Conservation (phyloP, 2,113 vertebrate species). For the Prinia subflava region DNA sequence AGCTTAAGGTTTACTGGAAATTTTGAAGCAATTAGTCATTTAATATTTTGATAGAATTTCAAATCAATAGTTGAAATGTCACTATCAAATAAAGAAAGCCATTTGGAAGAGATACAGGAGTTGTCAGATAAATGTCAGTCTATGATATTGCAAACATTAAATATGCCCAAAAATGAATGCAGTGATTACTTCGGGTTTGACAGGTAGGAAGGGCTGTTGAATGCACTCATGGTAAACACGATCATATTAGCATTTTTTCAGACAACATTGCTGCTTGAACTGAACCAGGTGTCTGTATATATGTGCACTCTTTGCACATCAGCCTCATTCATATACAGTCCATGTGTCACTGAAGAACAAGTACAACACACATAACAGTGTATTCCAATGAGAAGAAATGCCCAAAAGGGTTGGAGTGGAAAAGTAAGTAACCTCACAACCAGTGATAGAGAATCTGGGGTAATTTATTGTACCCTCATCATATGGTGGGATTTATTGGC, state of each 20-base stretch:
- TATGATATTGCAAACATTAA: background rate
- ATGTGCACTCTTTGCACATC: no score
- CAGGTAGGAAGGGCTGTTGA: background rate
- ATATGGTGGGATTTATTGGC: background rate
- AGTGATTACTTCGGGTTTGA: conserved; percentile 8
- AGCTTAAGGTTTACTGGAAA: background rate
- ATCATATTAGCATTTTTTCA: conserved; percentile 38
- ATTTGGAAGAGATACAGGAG: conserved; percentile 1
- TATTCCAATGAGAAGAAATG: background rate
- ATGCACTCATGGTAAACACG: background rate
- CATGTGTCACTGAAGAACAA: background rate
- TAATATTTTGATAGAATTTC: background rate
- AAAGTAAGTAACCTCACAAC: background rate
- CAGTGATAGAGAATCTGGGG: background rate
- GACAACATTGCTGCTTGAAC: background rate
- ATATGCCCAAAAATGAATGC: background rate
- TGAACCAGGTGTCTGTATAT: fast-evolving
- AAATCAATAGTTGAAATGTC: conserved; percentile 14
- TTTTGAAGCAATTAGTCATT: background rate
- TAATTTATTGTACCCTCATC: background rate
- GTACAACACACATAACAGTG: fast-evolving
- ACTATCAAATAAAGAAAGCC: background rate
- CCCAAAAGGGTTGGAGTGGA: fast-evolving
- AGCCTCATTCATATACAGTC: background rate
- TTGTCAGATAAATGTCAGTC: conserved; percentile 44